Conservation (phyloP, 2,113 vertebrate species). For the Gallinago undulata region DNA sequence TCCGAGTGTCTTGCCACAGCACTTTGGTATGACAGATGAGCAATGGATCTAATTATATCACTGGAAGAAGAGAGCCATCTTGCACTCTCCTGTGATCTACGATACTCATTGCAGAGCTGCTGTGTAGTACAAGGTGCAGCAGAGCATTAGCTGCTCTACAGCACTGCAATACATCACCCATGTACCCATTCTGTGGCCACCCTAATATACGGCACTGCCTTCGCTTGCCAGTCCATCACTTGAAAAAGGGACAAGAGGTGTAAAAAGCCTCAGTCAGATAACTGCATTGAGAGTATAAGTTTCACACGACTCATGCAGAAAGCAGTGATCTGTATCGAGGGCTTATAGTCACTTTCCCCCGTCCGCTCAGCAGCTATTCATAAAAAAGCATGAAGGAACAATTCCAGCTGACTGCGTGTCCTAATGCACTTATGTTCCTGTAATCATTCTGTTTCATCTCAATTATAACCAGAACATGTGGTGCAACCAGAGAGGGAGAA, state of each 20-base stretch:
- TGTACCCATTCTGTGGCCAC: not conserved
- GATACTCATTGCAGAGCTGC: not conserved
- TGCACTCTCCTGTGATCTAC: conserved; percentile 33
- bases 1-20: conserved; percentile 44
- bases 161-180: not conserved
- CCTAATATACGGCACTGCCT: not conserved
- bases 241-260: not conserved
- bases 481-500: not conserved
- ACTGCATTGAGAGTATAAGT: not conserved
- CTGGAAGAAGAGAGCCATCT: conserved; percentile 36
- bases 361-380: not conserved
- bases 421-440: not conserved
- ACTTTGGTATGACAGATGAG: conserved; percentile 67
- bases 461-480: not conserved
- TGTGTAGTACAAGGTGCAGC: not conserved
- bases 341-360: not conserved
- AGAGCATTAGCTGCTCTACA: not conserved
- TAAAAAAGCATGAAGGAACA: conserved; percentile 7
- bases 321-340: not conserved
- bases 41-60: conserved; percentile 68
- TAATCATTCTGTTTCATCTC: not conserved
- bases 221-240: not conserved
- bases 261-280: conserved; percentile 26
- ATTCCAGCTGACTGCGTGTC: conserved; percentile 16
- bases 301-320: conserved; percentile 1